Conservation (phyloP, 1,140 invertebrate genomes). For the Camponotus vicinus region DNA sequence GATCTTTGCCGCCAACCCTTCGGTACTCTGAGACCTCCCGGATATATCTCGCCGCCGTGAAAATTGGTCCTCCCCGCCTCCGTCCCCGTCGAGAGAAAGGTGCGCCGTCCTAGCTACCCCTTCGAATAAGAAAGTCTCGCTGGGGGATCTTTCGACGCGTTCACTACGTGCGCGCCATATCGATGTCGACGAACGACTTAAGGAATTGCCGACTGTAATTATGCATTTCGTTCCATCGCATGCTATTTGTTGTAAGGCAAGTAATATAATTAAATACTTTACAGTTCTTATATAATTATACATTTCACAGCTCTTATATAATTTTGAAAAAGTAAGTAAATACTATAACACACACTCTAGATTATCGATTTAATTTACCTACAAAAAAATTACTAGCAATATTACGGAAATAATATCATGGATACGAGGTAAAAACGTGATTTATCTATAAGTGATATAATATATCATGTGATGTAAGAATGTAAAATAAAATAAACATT, state of each 20-base stretch:
- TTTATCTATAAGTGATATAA: not conserved
- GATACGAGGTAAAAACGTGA: not conserved
- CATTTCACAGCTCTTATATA: not conserved
- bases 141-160: slow-evolving; percentile 71
- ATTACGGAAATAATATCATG: not conserved
- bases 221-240: slow-evolving; percentile 19
- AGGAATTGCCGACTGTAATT: slow-evolving; percentile 30
- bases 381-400: not conserved
- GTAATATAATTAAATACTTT: not conserved
- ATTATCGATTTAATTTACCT: not conserved
- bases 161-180: slow-evolving; percentile 70
- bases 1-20: slow-evolving; percentile 80
- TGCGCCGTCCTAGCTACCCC: slow-evolving; percentile 66
- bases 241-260: not conserved
- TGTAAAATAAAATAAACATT: not conserved
- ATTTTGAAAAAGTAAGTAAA: not conserved
- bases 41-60: slow-evolving; percentile 74
- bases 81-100: slow-evolving; percentile 62
- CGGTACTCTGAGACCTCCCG: slow-evolving; percentile 73
- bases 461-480: not conserved
- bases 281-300: not conserved
- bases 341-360: not conserved
- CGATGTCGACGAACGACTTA: slow-evolving; percentile 49
- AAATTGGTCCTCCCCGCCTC: slow-evolving; percentile 69
- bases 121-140: slow-evolving; percentile 73